Evolutionary conservation across 2,888 invertebrate genomes (phyloP), one percentile per base, ranked within the genome.

Genomic region (Troides oblongomaculatus): DNA sequence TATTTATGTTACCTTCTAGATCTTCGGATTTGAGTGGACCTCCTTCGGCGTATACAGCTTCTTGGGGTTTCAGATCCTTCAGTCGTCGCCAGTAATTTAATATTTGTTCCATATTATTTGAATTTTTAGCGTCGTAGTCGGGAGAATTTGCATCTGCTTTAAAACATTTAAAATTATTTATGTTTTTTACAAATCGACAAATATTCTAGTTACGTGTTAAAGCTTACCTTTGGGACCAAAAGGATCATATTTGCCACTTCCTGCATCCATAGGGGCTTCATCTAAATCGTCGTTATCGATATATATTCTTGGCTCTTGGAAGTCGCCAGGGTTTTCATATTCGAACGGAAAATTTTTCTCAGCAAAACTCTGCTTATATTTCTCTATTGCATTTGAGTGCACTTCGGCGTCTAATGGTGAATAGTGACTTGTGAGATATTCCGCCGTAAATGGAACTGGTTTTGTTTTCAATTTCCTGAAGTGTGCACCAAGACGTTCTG

Each of bases 281-380:
- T 90, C 92, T n/a, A 83, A 72, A n/a, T 85, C 87, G 56, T 92
- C 93, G 78, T 94, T 94, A 70, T 93, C 94, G 64, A 89, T 88
- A 76, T 94, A 94, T 74, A 94, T 93, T 68, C 94, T 88, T 21
- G 90, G 92, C 80, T 95, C 94, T 10, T 93, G 90, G 59, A 93
- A 77, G 23, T 91, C 91, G n/a, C 80, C 83, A 1, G 88, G 88
- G 72, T 88, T 88, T 77, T 90, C 92, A 74, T 92, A 92, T 78
- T 92, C 92, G 72, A 92, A 92, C 1, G 92, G 92, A 71, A 92
- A 92, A 72, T 89, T 87, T 80, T 92, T 92, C 67, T 86, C 88
- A 14, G 84, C 86, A 72, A 92, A 91, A 74, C 90, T 92, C 73
- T 90, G 89, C 73, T 86, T 91, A 72, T 92, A 92, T 74, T 92